These are phyloP conservation scores for Drosophila fuyamai DNA, from an alignment of 1,140 invertebrate species.

Conservation along the genomic window DNA sequence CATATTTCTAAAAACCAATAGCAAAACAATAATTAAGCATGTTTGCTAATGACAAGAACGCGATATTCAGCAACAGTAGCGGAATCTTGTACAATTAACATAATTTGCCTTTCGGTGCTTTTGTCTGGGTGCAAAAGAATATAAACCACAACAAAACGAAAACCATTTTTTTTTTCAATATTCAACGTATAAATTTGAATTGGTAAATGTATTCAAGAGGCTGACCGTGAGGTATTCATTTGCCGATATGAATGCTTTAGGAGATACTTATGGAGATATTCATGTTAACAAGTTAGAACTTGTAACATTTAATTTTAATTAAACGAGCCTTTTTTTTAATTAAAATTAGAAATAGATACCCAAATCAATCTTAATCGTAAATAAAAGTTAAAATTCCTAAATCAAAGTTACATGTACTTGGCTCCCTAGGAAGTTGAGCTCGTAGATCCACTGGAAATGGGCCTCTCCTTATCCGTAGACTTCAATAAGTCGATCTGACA, in stretches of 20 bases:
- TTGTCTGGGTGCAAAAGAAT: conserved; percentile 2
- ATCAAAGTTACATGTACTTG: neutral
- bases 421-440: conserved; percentile 8
- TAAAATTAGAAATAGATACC: too few species aligned
- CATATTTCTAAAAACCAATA: conserved; percentile 36
- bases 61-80: conserved; percentile 55
- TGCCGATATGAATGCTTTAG: neutral
- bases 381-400: neutral
- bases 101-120: conserved; percentile 52
- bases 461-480: conserved; percentile 23
- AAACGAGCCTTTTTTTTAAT: too few species aligned
- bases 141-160: conserved; percentile 5
- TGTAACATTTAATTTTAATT: too few species aligned
- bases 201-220: conserved; percentile 3
- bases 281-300: too few species aligned
- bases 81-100: conserved; percentile 56
- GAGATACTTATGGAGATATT: neutral
- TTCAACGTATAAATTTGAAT: neutral
- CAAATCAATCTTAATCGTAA: too few species aligned
- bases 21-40: conserved; percentile 55
- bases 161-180: conserved; percentile 1
- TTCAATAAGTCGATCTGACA: conserved; percentile 37
- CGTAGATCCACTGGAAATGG: conserved; percentile 11
- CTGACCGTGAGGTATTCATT: neutral
- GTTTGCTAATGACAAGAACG: conserved; percentile 52